These are phyloP conservation scores for Cotesia congregata DNA, from an alignment of 2,888 invertebrate species.

Conservation along the genomic window DNA sequence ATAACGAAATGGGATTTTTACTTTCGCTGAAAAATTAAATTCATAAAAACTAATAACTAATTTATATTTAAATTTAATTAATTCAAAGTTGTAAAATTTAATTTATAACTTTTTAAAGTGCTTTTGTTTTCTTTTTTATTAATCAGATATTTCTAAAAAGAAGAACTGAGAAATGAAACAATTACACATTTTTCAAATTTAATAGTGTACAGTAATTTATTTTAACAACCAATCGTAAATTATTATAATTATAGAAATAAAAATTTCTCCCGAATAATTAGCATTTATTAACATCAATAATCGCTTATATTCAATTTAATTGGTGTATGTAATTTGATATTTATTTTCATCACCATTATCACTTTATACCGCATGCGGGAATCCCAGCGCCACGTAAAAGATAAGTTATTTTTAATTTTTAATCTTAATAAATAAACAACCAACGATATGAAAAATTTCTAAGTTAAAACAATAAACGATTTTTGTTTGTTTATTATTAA, in stretches of 20 bases:
- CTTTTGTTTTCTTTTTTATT: no score
- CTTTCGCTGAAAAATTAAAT: no score
- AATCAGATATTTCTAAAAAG: background rate
- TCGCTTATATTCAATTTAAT: background rate
- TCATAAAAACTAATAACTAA: no score
- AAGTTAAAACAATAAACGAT: no score
- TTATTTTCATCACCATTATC: background rate
- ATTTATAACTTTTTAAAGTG: no score
- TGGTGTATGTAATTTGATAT: background rate
- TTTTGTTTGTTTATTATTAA: no score
- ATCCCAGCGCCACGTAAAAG: background rate
- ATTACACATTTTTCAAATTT: no score
- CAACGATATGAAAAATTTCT: no score
- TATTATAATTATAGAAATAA: constrained; percentile 31
- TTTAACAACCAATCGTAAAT: background rate
- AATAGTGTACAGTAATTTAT: background rate
- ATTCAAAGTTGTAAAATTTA: no score
- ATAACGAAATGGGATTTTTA: no score
- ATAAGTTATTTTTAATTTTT: background rate
- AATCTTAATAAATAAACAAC: background rate
- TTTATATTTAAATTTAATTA: no score
- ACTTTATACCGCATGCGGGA: background rate
- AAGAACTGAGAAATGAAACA: background rate
- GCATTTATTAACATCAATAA: background rate
- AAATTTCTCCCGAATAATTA: background rate